Percentiles rank a stretch among this genome's conserved stretches.
phyloP scores from a whole-genome alignment of 2,888 invertebrate genomes.

The Brassicogethes aeneus region DNA sequence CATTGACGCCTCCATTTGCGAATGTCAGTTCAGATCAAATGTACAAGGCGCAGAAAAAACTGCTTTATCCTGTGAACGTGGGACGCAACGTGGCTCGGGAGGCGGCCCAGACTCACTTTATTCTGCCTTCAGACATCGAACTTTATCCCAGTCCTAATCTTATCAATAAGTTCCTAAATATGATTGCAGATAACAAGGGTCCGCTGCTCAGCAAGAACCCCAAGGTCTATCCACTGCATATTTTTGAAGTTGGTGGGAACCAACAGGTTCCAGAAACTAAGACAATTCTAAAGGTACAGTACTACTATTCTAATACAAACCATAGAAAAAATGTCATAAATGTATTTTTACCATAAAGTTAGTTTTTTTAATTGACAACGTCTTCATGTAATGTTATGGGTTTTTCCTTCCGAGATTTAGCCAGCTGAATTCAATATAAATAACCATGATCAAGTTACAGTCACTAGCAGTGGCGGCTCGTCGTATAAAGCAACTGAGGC shows the following conservation, averaged over 20 bases:
- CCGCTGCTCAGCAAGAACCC: slow-evolving; percentile 53
- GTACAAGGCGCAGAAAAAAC: slow-evolving; percentile 70
- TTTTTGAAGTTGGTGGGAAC: slow-evolving; percentile 76
- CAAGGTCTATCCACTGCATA: slow-evolving; percentile 75
- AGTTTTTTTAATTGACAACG: no score
- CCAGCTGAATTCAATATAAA: no score
- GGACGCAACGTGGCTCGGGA: slow-evolving; percentile 84
- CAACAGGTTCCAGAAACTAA: no score
- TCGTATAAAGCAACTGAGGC: no score
- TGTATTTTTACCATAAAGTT: no score
- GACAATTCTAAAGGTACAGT: no score
- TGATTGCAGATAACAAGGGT: slow-evolving; percentile 63
- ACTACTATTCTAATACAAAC: no score
- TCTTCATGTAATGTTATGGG: no score
- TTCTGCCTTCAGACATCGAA: slow-evolving; percentile 83
- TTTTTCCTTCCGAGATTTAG: no score
- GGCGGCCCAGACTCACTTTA: slow-evolving; percentile 70
- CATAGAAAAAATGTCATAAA: no score
- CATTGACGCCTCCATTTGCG: slow-evolving; percentile 58
- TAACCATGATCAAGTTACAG: no score
- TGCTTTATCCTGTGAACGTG: slow-evolving; percentile 84
- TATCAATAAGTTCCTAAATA: slow-evolving; percentile 71
- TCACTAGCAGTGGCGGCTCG: no score
- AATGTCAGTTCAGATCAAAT: slow-evolving; percentile 56
- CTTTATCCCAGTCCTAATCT: slow-evolving; percentile 80